Percentiles rank a stretch among this genome's conserved stretches.
phyloP scores from a whole-genome alignment of 2,113 vertebrate genomes.

The Sebastes fasciatus region DNA sequence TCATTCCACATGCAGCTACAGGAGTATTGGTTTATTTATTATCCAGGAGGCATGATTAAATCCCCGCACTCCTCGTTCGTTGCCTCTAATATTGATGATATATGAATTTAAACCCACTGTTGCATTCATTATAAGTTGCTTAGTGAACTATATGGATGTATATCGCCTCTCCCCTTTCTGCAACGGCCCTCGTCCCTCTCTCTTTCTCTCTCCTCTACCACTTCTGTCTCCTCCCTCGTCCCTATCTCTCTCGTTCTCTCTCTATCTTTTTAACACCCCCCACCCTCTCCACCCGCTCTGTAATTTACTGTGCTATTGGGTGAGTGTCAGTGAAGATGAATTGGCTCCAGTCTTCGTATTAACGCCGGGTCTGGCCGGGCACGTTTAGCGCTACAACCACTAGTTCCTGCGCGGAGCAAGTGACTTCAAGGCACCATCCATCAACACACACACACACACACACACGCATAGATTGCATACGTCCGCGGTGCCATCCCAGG shows the following conservation, averaged over 20 bases:
- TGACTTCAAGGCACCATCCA: conserved; percentile 52
- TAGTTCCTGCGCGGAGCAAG: conserved; percentile 49
- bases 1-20: conserved; percentile 12
- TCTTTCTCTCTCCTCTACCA: neutral
- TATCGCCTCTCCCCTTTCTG: neutral
- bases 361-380: conserved; percentile 58
- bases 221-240: neutral
- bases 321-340: conserved; percentile 75
- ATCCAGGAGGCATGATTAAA: conserved; percentile 55
- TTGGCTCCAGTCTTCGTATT: conserved; percentile 58
- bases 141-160: neutral
- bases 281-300: conserved; percentile 12
- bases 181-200: neutral
- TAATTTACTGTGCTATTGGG: conserved; percentile 74
- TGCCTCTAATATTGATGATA: conserved; percentile 52
- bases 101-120: conserved; percentile 45
- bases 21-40: conserved; percentile 60
- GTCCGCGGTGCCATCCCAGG: conserved; percentile 19
- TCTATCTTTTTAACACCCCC: conserved; percentile 23
- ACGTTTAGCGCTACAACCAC: conserved; percentile 52
- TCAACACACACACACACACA: conserved; percentile 32
- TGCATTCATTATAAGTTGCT: conserved; percentile 39
- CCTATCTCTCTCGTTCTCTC: conserved; percentile 8
- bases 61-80: conserved; percentile 26
- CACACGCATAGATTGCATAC: conserved; percentile 8